Evolutionary conservation across 2,888 invertebrate species (phyloP).

Genomic region (Fragum fragum): DNA sequence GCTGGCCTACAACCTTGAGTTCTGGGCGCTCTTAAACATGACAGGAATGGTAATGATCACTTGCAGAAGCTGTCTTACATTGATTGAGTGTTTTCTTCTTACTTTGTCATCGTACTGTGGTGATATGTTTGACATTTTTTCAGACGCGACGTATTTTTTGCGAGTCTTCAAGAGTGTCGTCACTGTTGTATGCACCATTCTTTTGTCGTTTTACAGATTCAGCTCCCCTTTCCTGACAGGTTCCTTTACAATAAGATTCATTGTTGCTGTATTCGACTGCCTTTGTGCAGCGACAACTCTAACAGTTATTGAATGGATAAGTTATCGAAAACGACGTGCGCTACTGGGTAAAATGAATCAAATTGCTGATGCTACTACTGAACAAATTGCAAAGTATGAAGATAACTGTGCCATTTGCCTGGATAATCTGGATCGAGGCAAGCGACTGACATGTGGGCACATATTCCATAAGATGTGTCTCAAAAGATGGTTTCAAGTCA

Average conservation of each 20-base stretch:
- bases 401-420: background rate
- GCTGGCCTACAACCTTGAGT: too few relatives aligned
- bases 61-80: background rate
- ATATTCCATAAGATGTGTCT: background rate
- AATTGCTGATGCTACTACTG: background rate
- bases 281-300: background rate
- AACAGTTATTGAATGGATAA: background rate
- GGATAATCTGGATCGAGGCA: background rate
- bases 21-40: background rate
- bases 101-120: background rate
- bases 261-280: background rate
- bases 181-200: background rate
- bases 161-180: background rate
- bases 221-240: background rate
- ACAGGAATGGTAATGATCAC: background rate
- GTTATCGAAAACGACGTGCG: background rate
- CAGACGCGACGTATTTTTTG: background rate
- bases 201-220: background rate
- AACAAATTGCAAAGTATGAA: background rate
- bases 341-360: background rate
- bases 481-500: background rate
- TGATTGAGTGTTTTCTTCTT: background rate
- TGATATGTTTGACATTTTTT: background rate
- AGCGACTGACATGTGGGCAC: background rate
- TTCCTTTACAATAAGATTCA: background rate